phyloP scores from a whole-genome alignment of 1,140 invertebrate genomes.

The Drosophila fuyamai region DNA sequence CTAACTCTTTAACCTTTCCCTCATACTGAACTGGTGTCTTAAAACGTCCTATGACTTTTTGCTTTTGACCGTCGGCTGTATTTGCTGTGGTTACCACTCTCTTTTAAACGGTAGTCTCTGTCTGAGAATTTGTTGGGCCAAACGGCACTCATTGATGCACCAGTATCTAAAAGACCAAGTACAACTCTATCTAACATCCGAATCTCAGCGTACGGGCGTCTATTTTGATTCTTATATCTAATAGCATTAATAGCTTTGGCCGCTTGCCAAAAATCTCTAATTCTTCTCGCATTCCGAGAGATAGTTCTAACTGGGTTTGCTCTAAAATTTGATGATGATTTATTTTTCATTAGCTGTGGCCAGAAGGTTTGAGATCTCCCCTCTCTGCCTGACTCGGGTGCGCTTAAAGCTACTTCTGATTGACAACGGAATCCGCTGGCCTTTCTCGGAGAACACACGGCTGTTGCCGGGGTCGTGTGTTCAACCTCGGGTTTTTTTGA shows the following conservation, averaged over 20 bases:
- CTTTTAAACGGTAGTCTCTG: not conserved
- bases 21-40: not conserved
- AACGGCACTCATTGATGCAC: not conserved
- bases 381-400: not conserved
- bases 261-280: not conserved
- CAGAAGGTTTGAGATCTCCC: too few relatives aligned
- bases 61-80: slow-evolving; percentile 2
- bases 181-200: not conserved
- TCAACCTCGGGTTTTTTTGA: too few relatives aligned
- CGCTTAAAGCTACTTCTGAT: not conserved
- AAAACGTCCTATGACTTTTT: not conserved
- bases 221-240: not conserved
- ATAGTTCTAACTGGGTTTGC: not conserved
- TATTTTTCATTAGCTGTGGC: too few relatives aligned
- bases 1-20: not conserved
- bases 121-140: not conserved
- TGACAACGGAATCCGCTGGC: not conserved
- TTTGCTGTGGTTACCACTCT: not conserved
- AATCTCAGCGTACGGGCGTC: not conserved
- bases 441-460: not conserved
- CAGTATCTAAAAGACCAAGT: not conserved
- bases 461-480: too few relatives aligned
- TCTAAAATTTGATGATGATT: too few relatives aligned
- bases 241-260: slow-evolving; percentile 1
- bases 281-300: too few relatives aligned